A percentile compares a stretch with the other conserved stretches of the same genome.
Evolutionary conservation across 2,888 invertebrate species (phyloP).

Genomic region (Cynaeus angustus): DNA sequence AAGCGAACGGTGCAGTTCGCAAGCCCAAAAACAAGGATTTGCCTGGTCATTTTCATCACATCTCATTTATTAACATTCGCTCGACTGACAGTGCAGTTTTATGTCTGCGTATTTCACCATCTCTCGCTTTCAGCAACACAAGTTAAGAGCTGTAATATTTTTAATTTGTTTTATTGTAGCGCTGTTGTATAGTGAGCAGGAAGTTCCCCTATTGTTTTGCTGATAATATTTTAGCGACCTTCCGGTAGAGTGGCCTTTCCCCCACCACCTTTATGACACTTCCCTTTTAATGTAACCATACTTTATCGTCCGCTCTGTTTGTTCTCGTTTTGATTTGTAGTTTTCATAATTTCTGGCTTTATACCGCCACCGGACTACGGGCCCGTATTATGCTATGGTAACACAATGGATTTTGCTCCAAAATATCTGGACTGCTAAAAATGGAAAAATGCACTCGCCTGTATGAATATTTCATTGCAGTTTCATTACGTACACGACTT

Average conservation of each 20-base stretch:
- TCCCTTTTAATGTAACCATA: slow-evolving; percentile 66
- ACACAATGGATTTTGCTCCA: slow-evolving; percentile 41
- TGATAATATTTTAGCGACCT: slow-evolving; percentile 70
- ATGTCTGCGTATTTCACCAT: slow-evolving; percentile 62
- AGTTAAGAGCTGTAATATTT: slow-evolving; percentile 65
- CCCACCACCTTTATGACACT: slow-evolving; percentile 66
- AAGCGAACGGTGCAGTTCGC: slow-evolving; percentile 6
- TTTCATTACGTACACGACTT: slow-evolving; percentile 33
- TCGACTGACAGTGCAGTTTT: slow-evolving; percentile 62
- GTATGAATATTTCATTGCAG: slow-evolving; percentile 27
- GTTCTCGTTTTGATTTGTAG: slow-evolving; percentile 64
- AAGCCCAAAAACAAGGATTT: slow-evolving; percentile 28
- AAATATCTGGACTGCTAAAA: slow-evolving; percentile 45
- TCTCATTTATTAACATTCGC: slow-evolving; percentile 64
- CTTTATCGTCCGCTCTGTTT: slow-evolving; percentile 64
- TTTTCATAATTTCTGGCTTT: slow-evolving; percentile 63
- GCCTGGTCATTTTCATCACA: slow-evolving; percentile 61
- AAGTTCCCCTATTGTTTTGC: slow-evolving; percentile 69
- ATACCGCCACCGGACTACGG: slow-evolving; percentile 34
- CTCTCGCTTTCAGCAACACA: slow-evolving; percentile 58
- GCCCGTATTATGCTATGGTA: slow-evolving; percentile 43
- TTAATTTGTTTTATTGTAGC: slow-evolving; percentile 69
- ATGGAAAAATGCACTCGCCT: slow-evolving; percentile 39
- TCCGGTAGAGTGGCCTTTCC: slow-evolving; percentile 65
- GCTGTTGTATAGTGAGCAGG: slow-evolving; percentile 66